Base-by-base conservation (phyloP, 2,797 vertebrate genomes). In the Ataeniobius toweri region DNA sequence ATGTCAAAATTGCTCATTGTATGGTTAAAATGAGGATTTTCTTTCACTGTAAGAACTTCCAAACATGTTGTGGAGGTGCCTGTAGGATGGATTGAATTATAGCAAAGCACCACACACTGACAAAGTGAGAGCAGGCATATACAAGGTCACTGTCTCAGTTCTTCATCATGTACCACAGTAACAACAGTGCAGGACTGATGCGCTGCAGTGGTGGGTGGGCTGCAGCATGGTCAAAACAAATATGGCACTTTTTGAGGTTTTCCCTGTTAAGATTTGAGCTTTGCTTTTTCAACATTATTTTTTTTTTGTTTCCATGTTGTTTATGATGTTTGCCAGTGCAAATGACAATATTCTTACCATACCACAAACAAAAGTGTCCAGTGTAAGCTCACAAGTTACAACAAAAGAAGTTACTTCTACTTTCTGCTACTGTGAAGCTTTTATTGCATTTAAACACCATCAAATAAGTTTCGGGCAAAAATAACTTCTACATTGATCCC, bases 131-230 rank as follows among this genome's bases (percentile, higher is more conserved):
- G 26, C n/a, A 50, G 58, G 73, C 55, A 48, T 73, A 69, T 26
- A 79, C 78, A 83, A 89, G 79, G 85, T 85, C 83, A 71, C 48
- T 77, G 80, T 85, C 71, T 85, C 85, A 88, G 85, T 67, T 86
- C 81, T 77, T 86, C 74, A 61, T 89, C 81, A 83, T 67, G 44
- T 51, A 53, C 75, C 67, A 56, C 41, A 78, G 68, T 69, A 74
- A 75, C 69, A 55, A 76, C 50, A 68, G 44, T 3, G 39, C 46
- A 41, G 67, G 70, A 75, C 53, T 28, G 78, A 50, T 48, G 77
- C 41, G n/a, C 5, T 26, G 39, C 24, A 56, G 71, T 41, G 10
- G 39, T 56, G 41, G 61, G 53, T 50, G 78, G 73, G 46, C 46
- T 69, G 31, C 73, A 22, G 65, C 31, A 48, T 20, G 28, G 36